Percentiles rank a stretch among this genome's conserved stretches.
Conservation (phyloP, 2,888 invertebrate species). For the Patella pellucida region DNA sequence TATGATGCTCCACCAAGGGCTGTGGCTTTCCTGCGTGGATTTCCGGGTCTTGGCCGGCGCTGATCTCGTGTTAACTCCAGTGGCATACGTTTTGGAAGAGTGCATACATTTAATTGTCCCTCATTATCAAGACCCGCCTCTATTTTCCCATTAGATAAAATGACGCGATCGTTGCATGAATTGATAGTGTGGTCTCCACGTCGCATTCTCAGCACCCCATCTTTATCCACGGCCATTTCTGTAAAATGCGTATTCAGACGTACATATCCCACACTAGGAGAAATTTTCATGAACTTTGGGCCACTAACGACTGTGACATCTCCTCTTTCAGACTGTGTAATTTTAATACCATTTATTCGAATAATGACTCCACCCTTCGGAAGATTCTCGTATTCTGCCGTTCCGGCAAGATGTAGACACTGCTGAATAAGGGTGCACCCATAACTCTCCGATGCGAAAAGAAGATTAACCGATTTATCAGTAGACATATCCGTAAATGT, state of each 20-base stretch:
- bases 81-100: slow-evolving; percentile 43
- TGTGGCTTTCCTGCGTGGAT: slow-evolving; percentile 16
- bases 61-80: slow-evolving; percentile 34
- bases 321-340: slow-evolving; percentile 66
- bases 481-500: slow-evolving; percentile 65
- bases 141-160: slow-evolving; percentile 55
- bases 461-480: slow-evolving; percentile 65
- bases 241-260: slow-evolving; percentile 67
- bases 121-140: slow-evolving; percentile 55
- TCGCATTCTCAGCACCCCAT: slow-evolving; percentile 59
- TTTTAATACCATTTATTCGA: slow-evolving; percentile 67
- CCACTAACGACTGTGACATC: slow-evolving; percentile 70
- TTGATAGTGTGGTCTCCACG: slow-evolving; percentile 58
- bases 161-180: slow-evolving; percentile 47
- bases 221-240: slow-evolving; percentile 68
- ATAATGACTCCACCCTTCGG: slow-evolving; percentile 63
- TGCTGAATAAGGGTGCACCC: slow-evolving; percentile 64
- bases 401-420: slow-evolving; percentile 63
- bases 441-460: slow-evolving; percentile 63
- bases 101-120: slow-evolving; percentile 47
- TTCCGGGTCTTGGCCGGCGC: slow-evolving; percentile 11
- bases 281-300: slow-evolving; percentile 67
- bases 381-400: slow-evolving; percentile 64
- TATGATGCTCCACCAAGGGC: background rate
- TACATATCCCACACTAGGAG: slow-evolving; percentile 61